phyloP scores from a whole-genome alignment of 2,888 invertebrate species.

The Hermodice carunculata region DNA sequence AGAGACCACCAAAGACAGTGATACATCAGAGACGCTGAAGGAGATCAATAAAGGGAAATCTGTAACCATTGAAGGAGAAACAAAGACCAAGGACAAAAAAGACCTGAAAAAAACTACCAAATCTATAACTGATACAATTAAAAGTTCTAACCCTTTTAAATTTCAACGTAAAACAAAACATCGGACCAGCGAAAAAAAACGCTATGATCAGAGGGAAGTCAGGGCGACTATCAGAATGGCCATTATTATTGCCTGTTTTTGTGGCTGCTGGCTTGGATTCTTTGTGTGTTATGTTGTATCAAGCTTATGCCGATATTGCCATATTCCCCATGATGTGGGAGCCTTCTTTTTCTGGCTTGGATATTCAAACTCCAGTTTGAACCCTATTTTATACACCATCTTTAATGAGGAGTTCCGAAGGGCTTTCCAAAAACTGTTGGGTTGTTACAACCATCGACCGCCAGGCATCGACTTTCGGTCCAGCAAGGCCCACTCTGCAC shows the following conservation, averaged over 20 bases:
- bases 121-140: too few species aligned
- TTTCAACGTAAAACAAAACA: too few species aligned
- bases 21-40: too few species aligned
- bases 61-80: too few species aligned
- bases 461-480: too few species aligned
- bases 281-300: conserved; percentile 67
- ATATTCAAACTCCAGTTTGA: conserved; percentile 67
- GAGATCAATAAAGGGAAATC: too few species aligned
- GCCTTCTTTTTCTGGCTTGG: conserved; percentile 69
- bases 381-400: conserved; percentile 68
- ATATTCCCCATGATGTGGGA: conserved; percentile 57
- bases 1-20: too few species aligned
- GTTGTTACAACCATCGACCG: conserved; percentile 39
- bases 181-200: conserved; percentile 15
- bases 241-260: conserved; percentile 68
- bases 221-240: conserved; percentile 69
- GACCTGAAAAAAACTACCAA: too few species aligned
- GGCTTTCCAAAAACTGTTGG: conserved; percentile 60
- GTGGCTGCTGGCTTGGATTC: conserved; percentile 70
- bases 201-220: conserved; percentile 61
- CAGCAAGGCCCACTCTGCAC: too few species aligned
- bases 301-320: conserved; percentile 56
- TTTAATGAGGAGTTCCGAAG: conserved; percentile 68
- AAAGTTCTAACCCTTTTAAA: too few species aligned
- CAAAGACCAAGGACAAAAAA: too few species aligned